These are phyloP conservation scores for Eretmochelys imbricata DNA, from an alignment of 2,113 vertebrate genomes.

Conservation along the genomic window DNA sequence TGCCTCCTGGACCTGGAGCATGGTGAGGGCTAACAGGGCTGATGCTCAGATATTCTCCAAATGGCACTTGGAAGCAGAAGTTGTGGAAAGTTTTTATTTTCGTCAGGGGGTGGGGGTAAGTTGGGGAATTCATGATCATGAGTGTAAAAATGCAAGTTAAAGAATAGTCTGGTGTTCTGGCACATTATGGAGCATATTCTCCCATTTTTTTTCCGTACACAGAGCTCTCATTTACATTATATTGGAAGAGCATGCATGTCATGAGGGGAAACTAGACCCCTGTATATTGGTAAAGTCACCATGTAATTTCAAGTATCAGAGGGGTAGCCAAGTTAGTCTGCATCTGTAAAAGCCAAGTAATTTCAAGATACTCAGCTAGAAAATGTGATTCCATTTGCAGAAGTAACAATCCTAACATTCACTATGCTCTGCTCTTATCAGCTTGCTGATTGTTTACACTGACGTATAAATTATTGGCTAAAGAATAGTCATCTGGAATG, in stretches of 20 bases:
- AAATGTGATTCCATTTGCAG: not conserved
- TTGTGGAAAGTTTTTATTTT: not conserved
- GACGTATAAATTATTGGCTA: not conserved
- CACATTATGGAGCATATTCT: not conserved
- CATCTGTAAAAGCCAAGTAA: no score
- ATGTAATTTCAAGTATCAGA: no score
- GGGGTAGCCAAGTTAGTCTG: no score
- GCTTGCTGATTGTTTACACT: rapidly evolving
- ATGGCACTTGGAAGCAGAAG: not conserved
- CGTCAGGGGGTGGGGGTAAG: not conserved
- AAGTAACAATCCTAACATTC: not conserved
- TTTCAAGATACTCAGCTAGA: not conserved
- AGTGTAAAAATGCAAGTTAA: not conserved
- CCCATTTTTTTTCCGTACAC: not conserved
- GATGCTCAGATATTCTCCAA: not conserved
- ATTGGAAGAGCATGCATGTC: not conserved
- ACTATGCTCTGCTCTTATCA: not conserved
- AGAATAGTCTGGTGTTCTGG: not conserved
- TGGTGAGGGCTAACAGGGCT: not conserved
- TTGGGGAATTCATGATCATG: not conserved
- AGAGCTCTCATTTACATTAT: not conserved
- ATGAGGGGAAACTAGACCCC: not conserved
- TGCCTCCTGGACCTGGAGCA: not conserved
- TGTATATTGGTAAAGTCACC: not conserved
- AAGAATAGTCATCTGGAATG: not conserved